Conservation (phyloP, 92 coral and sea anemone species). For the Scolanthus callimorphus region DNA sequence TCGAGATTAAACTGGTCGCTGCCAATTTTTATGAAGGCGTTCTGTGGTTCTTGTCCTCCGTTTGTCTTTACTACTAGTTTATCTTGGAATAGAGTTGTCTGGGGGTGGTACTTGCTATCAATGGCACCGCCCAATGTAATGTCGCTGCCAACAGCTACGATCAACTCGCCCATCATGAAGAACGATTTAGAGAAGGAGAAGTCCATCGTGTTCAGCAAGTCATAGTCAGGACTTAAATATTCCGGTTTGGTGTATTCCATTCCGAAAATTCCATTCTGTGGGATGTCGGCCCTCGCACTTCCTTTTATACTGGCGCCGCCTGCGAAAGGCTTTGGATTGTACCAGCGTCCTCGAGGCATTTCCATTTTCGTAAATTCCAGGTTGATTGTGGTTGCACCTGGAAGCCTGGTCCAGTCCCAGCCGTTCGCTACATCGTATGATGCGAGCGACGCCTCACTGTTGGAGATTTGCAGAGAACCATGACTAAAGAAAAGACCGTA, state of each 20-base stretch:
- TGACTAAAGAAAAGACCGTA: slow-evolving; percentile 51
- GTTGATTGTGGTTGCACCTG: slow-evolving; percentile 51
- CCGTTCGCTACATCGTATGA: slow-evolving; percentile 31
- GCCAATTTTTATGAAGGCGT: slow-evolving; percentile 26
- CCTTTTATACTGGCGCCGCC: slow-evolving; percentile 59
- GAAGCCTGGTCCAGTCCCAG: slow-evolving; percentile 64
- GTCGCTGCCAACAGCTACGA: slow-evolving; percentile 65
- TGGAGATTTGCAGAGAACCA: slow-evolving; percentile 57
- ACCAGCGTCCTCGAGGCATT: slow-evolving; percentile 24
- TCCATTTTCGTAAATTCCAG: slow-evolving; percentile 5
- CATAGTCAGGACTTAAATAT: slow-evolving; percentile 4
- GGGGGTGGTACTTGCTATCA: slow-evolving; percentile 12
- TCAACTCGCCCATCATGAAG: slow-evolving; percentile 48
- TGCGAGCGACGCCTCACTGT: slow-evolving; percentile 36
- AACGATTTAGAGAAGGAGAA: slow-evolving; percentile 60
- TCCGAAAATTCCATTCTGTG: slow-evolving; percentile 59
- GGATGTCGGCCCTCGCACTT: background rate
- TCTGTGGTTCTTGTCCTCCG: background rate
- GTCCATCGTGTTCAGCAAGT: background rate
- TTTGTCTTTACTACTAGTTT: slow-evolving; percentile 8
- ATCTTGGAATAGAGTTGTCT: slow-evolving; percentile 73
- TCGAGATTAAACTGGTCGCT: slow-evolving; percentile 18
- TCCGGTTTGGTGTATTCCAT: slow-evolving; percentile 58
- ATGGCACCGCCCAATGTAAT: slow-evolving; percentile 17
- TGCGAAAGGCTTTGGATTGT: slow-evolving; percentile 38